Evolutionary conservation across 2,888 invertebrate genomes (phyloP).

Genomic region (Ichneumoninae sp.): DNA sequence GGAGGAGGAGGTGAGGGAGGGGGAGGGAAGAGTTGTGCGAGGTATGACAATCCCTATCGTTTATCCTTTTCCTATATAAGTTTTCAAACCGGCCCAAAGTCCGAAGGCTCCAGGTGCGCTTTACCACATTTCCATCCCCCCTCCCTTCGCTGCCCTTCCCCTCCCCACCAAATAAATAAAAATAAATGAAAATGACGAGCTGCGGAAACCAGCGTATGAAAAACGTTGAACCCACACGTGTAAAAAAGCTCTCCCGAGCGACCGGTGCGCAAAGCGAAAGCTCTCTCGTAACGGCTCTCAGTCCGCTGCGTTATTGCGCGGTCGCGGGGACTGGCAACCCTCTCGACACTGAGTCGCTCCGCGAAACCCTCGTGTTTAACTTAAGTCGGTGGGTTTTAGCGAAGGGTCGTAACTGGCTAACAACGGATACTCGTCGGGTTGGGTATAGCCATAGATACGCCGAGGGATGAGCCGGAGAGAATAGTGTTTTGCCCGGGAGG

Average conservation of each 20-base stretch:
- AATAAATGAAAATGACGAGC: not conserved
- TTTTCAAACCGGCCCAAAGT: conserved; percentile 5
- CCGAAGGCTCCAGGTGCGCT: conserved; percentile 15
- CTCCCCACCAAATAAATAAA: not conserved
- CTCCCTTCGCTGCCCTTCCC: no score
- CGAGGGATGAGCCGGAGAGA: not conserved
- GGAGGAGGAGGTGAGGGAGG: not conserved
- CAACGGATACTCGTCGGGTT: conserved; percentile 28
- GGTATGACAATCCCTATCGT: conserved; percentile 42
- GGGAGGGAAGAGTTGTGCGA: conserved; percentile 36
- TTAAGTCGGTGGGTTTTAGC: conserved; percentile 53
- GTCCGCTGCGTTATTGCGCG: conserved; percentile 32
- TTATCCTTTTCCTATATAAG: conserved; percentile 6
- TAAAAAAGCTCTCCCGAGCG: not conserved
- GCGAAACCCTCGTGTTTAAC: not conserved
- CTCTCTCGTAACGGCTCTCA: conserved; percentile 16
- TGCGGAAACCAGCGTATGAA: not conserved
- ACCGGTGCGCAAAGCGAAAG: conserved; percentile 36
- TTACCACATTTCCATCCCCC: not conserved
- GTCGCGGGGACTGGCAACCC: conserved; percentile 18
- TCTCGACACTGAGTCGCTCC: conserved; percentile 20
- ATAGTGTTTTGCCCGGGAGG: not conserved
- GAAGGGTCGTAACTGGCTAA: conserved; percentile 40
- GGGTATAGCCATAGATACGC: conserved; percentile 17
- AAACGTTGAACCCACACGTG: not conserved